These are phyloP conservation scores for Prunella strophiata DNA, from an alignment of 2,797 vertebrate genomes.

Conservation along the genomic window DNA sequence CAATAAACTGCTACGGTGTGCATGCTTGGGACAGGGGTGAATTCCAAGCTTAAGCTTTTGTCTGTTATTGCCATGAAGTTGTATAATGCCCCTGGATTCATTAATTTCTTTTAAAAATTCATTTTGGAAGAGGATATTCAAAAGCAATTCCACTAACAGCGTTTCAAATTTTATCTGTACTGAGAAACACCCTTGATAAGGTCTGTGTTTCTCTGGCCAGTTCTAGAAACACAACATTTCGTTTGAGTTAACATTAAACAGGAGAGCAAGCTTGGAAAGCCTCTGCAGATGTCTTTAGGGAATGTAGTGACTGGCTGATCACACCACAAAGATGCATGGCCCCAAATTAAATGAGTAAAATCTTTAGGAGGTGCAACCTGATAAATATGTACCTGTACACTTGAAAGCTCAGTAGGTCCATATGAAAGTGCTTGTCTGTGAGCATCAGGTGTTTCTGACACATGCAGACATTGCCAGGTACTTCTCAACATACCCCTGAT, in stretches of 20 bases:
- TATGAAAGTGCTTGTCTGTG: neutral
- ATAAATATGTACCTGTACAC: neutral
- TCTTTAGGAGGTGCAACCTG: neutral
- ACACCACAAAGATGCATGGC: neutral
- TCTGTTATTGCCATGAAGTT: neutral
- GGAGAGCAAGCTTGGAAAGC: neutral
- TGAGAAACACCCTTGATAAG: neutral
- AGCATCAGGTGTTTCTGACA: neutral
- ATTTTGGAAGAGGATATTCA: neutral
- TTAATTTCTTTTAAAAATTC: neutral
- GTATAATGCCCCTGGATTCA: neutral
- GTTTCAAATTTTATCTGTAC: neutral
- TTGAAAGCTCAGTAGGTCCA: neutral
- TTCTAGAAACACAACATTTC: neutral
- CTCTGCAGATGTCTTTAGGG: neutral
- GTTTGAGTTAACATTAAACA: neutral
- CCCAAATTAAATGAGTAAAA: neutral
- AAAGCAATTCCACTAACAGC: neutral
- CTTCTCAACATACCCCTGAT: neutral
- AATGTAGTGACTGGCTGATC: neutral
- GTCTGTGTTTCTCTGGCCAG: neutral
- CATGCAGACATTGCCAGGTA: accelerated
- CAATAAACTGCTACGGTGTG: neutral
- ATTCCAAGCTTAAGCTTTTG: neutral
- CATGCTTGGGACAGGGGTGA: neutral